phyloP scores from a whole-genome alignment of 2,113 vertebrate species.

The Ptychochromis oligacanthus region DNA sequence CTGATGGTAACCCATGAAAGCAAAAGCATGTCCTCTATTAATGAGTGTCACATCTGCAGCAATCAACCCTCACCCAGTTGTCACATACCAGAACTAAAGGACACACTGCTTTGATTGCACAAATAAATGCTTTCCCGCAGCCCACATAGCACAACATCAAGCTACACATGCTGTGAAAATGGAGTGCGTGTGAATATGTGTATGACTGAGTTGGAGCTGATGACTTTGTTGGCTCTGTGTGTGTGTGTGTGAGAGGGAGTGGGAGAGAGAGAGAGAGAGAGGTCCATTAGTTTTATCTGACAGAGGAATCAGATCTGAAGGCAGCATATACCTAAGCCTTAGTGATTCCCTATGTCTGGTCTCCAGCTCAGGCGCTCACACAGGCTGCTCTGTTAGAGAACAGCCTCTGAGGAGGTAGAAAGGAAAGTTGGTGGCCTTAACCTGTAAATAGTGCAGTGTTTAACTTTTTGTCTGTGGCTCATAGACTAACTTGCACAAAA shows the following conservation, averaged over 20 bases:
- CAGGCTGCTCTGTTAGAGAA: constrained; percentile 37
- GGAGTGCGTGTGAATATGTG: background rate
- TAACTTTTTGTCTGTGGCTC: constrained; percentile 30
- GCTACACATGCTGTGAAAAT: background rate
- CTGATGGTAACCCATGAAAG: constrained; percentile 4
- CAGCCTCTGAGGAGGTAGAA: constrained; percentile 22
- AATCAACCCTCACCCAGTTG: constrained; percentile 15
- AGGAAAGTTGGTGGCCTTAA: constrained; percentile 4
- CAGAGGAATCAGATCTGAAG: constrained; percentile 59
- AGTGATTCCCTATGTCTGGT: constrained; percentile 29
- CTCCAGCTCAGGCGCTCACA: constrained; percentile 21
- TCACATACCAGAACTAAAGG: background rate
- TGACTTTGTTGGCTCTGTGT: background rate
- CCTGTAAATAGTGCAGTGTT: constrained; percentile 35
- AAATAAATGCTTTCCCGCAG: constrained; percentile 6
- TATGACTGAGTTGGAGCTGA: background rate
- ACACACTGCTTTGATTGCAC: background rate
- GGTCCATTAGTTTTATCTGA: constrained; percentile 68
- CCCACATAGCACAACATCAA: background rate
- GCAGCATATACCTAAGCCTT: constrained; percentile 43
- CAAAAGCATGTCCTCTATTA: constrained; percentile 15
- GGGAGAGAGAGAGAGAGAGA: background rate
- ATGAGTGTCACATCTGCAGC: constrained; percentile 24
- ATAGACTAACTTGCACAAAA: background rate
- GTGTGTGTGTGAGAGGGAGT: background rate